phyloP scores from a whole-genome alignment of 2,113 vertebrate genomes.

The Rynchops niger region DNA sequence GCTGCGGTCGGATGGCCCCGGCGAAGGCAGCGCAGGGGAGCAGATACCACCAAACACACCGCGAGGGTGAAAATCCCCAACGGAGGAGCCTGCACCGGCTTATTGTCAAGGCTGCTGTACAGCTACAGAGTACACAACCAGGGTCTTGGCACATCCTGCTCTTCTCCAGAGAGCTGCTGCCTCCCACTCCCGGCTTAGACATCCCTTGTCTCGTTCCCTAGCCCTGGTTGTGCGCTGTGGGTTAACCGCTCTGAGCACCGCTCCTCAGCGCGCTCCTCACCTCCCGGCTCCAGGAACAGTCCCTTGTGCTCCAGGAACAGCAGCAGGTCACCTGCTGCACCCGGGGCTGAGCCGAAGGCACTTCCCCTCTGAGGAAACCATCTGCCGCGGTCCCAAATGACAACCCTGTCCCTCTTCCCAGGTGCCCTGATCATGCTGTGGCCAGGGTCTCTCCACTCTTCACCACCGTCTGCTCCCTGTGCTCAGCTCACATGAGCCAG shows the following conservation, averaged over 20 bases:
- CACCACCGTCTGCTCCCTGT: not conserved
- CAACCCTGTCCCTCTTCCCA: not conserved
- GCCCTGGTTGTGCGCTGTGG: not conserved
- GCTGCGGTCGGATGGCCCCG: not conserved
- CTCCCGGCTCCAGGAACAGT: not conserved
- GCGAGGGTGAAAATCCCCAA: not conserved
- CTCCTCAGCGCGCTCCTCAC: not conserved
- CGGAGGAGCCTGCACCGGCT: not conserved
- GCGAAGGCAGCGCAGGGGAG: not conserved
- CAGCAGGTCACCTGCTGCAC: not conserved
- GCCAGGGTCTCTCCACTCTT: not conserved
- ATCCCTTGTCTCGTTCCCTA: not conserved
- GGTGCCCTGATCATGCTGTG: not conserved
- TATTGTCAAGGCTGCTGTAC: not conserved
- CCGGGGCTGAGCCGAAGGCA: not conserved
- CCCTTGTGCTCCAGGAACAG: not conserved
- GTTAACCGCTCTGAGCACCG: not conserved
- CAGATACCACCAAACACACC: not conserved
- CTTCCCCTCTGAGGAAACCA: not conserved
- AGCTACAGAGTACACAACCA: not conserved
- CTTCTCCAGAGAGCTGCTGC: not conserved
- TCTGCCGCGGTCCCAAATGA: accelerated
- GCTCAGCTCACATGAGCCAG: not conserved
- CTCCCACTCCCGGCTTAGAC: not conserved
- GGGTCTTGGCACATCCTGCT: not conserved